Conservation (phyloP, 2,797 vertebrate species). For the Pipistrellus kuhlii region DNA sequence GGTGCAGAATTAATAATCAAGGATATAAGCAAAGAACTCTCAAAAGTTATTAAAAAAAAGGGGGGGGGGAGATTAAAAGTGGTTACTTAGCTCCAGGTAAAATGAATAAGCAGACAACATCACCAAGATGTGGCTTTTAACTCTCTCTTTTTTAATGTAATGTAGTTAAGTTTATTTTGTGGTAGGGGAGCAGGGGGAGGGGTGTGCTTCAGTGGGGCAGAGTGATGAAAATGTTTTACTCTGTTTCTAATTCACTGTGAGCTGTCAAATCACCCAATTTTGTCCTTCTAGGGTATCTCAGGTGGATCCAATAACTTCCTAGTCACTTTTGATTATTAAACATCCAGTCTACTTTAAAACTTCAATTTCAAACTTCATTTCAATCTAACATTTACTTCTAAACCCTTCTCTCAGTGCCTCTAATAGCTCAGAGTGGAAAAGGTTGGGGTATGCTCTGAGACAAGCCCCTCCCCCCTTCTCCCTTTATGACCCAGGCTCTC, state of each 20-base stretch:
- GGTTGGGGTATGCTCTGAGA: not conserved
- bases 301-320: constrained; percentile 17
- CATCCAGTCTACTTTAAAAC: not conserved
- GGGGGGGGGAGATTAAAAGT: not conserved
- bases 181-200: no score
- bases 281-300: not conserved
- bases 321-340: constrained; percentile 49
- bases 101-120: not conserved
- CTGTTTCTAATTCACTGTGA: not conserved
- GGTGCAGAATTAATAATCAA: not conserved
- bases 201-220: not conserved
- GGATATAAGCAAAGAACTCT: not conserved
- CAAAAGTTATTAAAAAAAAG: not conserved
- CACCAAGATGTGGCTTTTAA: not conserved
- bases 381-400: constrained; percentile 13
- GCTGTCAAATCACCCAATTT: not conserved
- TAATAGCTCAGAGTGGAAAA: not conserved
- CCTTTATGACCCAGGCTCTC: not conserved
- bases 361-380: constrained; percentile 12
- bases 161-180: not conserved
- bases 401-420: not conserved
- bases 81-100: constrained; percentile 1
- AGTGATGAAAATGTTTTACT: not conserved
- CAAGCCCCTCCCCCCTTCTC: not conserved
- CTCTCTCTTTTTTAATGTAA: not conserved